A percentile compares a stretch with the other conserved stretches of the same genome.
These are phyloP conservation scores for Metridium senile DNA, from an alignment of 92 coral and sea anemone species.

Conservation along the genomic window DNA sequence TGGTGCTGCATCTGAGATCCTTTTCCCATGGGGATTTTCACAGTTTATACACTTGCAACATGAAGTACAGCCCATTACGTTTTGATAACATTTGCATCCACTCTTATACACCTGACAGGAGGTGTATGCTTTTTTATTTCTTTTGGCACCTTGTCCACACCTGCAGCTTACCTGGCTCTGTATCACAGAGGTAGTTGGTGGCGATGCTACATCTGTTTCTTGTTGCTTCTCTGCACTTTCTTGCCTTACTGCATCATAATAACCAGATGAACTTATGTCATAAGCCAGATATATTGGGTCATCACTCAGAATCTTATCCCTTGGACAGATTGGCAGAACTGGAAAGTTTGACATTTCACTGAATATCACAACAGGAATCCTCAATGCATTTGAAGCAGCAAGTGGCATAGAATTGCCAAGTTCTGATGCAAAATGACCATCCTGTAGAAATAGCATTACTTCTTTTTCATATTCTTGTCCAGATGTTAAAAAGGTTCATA, in stretches of 20 bases:
- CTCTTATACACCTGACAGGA: constrained; percentile 52
- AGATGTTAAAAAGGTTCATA: too few relatives aligned
- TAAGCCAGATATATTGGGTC: constrained; percentile 51
- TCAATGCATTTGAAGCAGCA: constrained; percentile 58
- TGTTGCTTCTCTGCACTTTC: too few relatives aligned
- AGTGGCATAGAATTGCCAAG: constrained; percentile 70
- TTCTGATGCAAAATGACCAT: constrained; percentile 67
- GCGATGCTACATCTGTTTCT: too few relatives aligned
- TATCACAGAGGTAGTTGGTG: too few relatives aligned
- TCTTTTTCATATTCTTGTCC: too few relatives aligned
- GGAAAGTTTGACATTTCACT: constrained; percentile 56
- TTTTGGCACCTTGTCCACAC: constrained; percentile 67
- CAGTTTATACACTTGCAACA: constrained; percentile 59
- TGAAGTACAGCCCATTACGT: constrained; percentile 35
- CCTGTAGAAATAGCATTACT: too few relatives aligned
- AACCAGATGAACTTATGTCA: constrained; percentile 62
- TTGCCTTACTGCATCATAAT: constrained; percentile 58
- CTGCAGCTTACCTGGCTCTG: too few relatives aligned
- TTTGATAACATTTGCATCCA: constrained; percentile 52
- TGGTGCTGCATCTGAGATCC: constrained; percentile 4
- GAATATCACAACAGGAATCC: constrained; percentile 52
- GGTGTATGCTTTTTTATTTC: constrained; percentile 27
- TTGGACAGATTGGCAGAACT: constrained; percentile 50
- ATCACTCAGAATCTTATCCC: constrained; percentile 35
- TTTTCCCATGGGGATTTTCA: constrained; percentile 50